phyloP scores from a whole-genome alignment of 2,888 invertebrate species.

The Coremacera marginata region DNA sequence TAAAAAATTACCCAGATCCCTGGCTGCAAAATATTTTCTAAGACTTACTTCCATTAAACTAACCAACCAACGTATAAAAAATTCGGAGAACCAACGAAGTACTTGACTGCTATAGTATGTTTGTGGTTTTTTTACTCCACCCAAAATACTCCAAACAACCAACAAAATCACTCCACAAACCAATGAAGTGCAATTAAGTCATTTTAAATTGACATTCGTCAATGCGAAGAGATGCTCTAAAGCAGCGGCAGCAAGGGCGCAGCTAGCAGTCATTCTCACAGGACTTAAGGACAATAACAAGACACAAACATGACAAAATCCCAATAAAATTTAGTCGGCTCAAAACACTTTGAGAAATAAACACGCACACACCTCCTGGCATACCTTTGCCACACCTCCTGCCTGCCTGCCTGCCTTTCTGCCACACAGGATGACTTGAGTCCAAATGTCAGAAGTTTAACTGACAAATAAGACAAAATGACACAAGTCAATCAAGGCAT shows the following conservation, averaged over 20 bases:
- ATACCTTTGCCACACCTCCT: not conserved
- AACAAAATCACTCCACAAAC: not conserved
- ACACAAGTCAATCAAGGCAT: constrained; percentile 66
- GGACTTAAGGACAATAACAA: not conserved
- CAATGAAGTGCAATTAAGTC: constrained; percentile 12
- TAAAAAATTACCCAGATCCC: too few species aligned
- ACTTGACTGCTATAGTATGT: too few species aligned
- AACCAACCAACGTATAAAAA: too few species aligned
- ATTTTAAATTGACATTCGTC: constrained; percentile 17
- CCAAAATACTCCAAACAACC: not conserved
- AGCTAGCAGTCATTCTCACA: not conserved
- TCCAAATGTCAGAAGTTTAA: constrained; percentile 45
- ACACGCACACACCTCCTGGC: not conserved
- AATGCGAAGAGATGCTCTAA: not conserved
- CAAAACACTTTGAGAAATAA: not conserved
- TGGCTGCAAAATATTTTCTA: too few species aligned
- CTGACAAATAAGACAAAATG: constrained; percentile 68
- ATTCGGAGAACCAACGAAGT: too few species aligned
- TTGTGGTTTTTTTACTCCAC: too few species aligned
- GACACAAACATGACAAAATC: constrained; percentile 16
- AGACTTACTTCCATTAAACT: too few species aligned
- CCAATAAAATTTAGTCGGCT: constrained; percentile 13
- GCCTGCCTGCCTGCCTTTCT: not conserved
- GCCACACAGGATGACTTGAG: not conserved
- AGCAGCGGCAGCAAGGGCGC: not conserved